Percentiles rank a stretch among this genome's conserved stretches.
phyloP scores from a whole-genome alignment of 2,797 vertebrate genomes.

The Enteromius anoplus region DNA sequence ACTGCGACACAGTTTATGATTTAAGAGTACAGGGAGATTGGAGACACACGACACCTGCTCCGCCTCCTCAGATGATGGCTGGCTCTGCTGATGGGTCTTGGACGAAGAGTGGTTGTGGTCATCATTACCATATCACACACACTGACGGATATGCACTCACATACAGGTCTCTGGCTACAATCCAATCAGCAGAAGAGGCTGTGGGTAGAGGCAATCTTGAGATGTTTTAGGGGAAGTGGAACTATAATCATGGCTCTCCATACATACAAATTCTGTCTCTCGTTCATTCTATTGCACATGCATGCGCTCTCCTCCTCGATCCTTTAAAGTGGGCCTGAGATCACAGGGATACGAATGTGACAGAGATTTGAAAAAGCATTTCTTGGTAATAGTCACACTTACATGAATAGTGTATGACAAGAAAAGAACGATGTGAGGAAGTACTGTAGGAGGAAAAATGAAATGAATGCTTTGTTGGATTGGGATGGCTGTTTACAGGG shows the following conservation, averaged over 20 bases:
- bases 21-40: slow-evolving; percentile 28
- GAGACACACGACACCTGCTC: slow-evolving; percentile 40
- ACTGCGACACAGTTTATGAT: slow-evolving; percentile 15
- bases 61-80: slow-evolving; percentile 31
- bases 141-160: neutral
- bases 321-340: slow-evolving; percentile 29
- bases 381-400: slow-evolving; percentile 32
- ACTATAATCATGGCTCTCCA: slow-evolving; percentile 15
- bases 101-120: slow-evolving; percentile 33
- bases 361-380: slow-evolving; percentile 39
- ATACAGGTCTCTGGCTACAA: slow-evolving; percentile 15
- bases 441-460: neutral
- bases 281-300: slow-evolving; percentile 7
- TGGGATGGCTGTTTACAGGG: slow-evolving; percentile 25
- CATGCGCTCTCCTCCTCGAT: slow-evolving; percentile 12
- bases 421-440: neutral
- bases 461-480: slow-evolving; percentile 26
- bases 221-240: slow-evolving; percentile 34
- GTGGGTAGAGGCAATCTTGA: slow-evolving; percentile 28
- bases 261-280: slow-evolving; percentile 31
- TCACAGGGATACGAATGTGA: slow-evolving; percentile 34
- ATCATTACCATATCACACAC: slow-evolving; percentile 48
- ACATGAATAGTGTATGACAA: slow-evolving; percentile 35
- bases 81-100: slow-evolving; percentile 24
- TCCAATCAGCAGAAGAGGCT: slow-evolving; percentile 43